Evolutionary conservation across 2,113 vertebrate species (phyloP).

Genomic region (Antidorcas marsupialis): DNA sequence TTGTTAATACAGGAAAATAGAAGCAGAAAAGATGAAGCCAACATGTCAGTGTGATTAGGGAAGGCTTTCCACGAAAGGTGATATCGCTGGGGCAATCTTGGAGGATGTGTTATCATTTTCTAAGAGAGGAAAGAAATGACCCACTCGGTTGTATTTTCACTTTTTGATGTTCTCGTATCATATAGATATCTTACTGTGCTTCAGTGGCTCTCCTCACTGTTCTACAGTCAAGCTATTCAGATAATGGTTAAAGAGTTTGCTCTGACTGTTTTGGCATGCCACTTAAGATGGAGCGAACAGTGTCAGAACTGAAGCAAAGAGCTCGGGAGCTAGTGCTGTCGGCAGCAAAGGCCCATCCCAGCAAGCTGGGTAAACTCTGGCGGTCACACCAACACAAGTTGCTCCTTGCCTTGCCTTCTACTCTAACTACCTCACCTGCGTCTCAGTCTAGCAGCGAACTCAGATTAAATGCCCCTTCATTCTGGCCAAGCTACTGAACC

Average conservation of each 20-base stretch:
- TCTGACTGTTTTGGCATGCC: neutral
- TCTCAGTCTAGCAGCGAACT: neutral
- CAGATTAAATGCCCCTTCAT: neutral
- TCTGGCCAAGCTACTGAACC: neutral
- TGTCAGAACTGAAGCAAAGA: neutral
- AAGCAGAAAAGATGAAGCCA: neutral
- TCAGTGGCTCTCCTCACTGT: neutral
- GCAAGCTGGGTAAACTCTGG: neutral
- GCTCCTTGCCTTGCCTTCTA: neutral
- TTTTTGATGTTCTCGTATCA: neutral
- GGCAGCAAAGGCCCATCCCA: neutral
- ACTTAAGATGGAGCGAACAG: neutral
- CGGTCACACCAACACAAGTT: neutral
- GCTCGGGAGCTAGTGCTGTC: neutral
- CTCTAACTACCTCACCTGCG: neutral
- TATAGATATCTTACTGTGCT: neutral
- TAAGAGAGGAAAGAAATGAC: neutral
- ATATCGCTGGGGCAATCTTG: neutral
- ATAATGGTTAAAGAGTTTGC: neutral
- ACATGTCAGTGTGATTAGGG: neutral
- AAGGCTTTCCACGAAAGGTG: neutral
- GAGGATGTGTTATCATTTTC: neutral
- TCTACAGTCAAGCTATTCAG: neutral
- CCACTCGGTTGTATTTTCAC: neutral
- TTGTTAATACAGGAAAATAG: neutral